phyloP scores from a whole-genome alignment of 1,140 invertebrate genomes.

The Drosophila serrata region DNA sequence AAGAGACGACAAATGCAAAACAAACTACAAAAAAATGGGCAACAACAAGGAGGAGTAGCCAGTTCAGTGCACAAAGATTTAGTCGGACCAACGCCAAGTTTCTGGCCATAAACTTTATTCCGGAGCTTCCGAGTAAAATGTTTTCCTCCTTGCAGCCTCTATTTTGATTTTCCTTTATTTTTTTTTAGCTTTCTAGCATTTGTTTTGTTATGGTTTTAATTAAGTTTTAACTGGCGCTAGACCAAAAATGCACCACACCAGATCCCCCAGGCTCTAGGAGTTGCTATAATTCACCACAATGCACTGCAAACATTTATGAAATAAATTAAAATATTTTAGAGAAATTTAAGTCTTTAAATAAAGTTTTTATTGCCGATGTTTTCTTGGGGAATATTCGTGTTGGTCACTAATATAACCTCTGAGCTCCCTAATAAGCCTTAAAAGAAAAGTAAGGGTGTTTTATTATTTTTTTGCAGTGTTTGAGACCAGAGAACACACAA shows the following conservation, averaged over 20 bases:
- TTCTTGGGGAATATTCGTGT: background rate
- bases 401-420: no score
- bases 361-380: background rate
- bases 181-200: constrained; percentile 41
- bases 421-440: background rate
- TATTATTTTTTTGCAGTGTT: background rate
- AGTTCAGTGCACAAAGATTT: constrained; percentile 59
- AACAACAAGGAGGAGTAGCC: constrained; percentile 38
- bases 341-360: no score
- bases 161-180: constrained; percentile 12
- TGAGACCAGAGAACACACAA: constrained; percentile 14
- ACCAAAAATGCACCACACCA: constrained; percentile 64
- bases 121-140: constrained; percentile 48
- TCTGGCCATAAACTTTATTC: constrained; percentile 64
- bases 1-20: constrained; percentile 12
- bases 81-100: constrained; percentile 60
- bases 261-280: constrained; percentile 4
- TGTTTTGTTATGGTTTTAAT: constrained; percentile 81
- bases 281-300: constrained; percentile 35
- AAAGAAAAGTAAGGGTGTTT: background rate
- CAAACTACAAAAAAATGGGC: constrained; percentile 13
- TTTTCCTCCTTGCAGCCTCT: constrained; percentile 42
- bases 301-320: background rate
- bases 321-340: background rate
- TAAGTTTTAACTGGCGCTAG: constrained; percentile 81